Conservation (phyloP, 2,888 invertebrate species). For the Troilus luridus region DNA sequence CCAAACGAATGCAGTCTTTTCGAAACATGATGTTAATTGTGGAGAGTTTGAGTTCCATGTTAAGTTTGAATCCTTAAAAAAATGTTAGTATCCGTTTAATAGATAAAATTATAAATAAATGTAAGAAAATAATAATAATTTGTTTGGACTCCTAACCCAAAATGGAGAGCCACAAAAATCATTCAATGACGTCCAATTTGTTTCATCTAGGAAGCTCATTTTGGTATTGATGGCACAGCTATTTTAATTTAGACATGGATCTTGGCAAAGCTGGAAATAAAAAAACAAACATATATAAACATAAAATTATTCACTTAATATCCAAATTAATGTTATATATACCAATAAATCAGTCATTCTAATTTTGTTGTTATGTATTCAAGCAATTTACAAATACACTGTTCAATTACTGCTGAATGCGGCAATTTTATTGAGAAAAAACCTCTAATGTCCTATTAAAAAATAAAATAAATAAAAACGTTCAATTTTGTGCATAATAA, state of each 20-base stretch:
- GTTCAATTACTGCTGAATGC: too few relatives aligned
- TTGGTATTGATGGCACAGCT: neutral
- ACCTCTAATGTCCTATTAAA: too few relatives aligned
- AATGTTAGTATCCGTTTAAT: slow-evolving; percentile 59
- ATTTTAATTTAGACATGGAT: neutral
- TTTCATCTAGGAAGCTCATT: slow-evolving; percentile 2
- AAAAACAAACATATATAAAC: neutral
- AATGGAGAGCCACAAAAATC: slow-evolving; percentile 58
- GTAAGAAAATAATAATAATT: neutral
- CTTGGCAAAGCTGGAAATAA: neutral
- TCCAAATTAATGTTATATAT: too few relatives aligned
- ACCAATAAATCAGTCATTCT: too few relatives aligned
- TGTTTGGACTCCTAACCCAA: slow-evolving; percentile 60
- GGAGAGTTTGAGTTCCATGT: slow-evolving; percentile 89
- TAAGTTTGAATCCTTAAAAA: slow-evolving; percentile 80
- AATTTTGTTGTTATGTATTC: too few relatives aligned
- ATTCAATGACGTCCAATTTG: slow-evolving; percentile 11
- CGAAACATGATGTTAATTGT: slow-evolving; percentile 91
- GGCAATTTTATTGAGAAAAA: too few relatives aligned
- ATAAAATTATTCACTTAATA: too few relatives aligned
- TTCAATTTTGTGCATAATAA: too few relatives aligned
- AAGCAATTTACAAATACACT: too few relatives aligned
- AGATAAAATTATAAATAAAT: neutral
- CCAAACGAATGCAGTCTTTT: slow-evolving; percentile 92
- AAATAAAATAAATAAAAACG: too few relatives aligned